Evolutionary conservation across 2,797 vertebrate species (phyloP).

Genomic region (Pelobates cultripes): DNA sequence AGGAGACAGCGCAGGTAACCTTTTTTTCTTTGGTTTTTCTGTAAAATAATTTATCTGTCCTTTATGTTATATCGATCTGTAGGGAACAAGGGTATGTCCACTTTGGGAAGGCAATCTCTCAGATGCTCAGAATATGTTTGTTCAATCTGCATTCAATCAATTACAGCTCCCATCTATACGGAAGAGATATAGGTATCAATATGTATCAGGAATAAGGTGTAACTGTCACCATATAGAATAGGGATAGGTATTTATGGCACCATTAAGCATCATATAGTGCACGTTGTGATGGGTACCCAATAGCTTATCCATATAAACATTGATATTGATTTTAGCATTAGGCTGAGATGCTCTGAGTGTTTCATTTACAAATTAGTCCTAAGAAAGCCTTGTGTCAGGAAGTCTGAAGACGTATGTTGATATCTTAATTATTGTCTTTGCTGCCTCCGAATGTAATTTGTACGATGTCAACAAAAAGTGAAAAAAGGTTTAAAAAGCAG

Average conservation of each 20-base stretch:
- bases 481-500: neutral
- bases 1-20: no score
- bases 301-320: constrained; percentile 34
- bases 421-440: constrained; percentile 14
- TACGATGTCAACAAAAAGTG: constrained; percentile 23
- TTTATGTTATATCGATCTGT: neutral
- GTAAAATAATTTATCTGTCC: neutral
- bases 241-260: neutral
- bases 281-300: constrained; percentile 8
- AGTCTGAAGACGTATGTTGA: neutral
- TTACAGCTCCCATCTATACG: neutral
- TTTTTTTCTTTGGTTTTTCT: no score
- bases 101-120: neutral
- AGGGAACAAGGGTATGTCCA: neutral
- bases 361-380: constrained; percentile 38
- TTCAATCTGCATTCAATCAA: neutral
- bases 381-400: constrained; percentile 34
- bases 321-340: constrained; percentile 48
- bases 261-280: neutral
- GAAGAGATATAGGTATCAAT: neutral
- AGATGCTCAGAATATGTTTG: neutral
- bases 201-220: neutral
- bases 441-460: constrained; percentile 15
- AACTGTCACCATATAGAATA: neutral
- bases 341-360: neutral